Evolutionary conservation across 1,140 invertebrate genomes (phyloP).

Genomic region (Papilio machaon): DNA sequence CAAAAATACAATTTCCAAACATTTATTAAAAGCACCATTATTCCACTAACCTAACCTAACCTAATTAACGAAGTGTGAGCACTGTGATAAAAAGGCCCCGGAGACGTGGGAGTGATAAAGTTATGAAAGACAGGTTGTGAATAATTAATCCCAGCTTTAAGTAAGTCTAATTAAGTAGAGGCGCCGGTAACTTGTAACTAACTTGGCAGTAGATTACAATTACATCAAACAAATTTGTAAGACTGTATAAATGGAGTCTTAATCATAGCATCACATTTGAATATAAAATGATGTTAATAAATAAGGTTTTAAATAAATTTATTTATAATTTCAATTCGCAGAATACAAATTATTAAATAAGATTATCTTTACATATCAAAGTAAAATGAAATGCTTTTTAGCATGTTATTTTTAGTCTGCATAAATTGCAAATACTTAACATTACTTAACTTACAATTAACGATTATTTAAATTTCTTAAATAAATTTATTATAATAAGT

Average conservation of each 20-base stretch:
- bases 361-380: no score
- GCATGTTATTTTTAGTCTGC: no score
- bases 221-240: neutral
- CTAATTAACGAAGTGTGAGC: neutral
- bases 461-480: no score
- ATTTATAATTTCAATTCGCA: no score
- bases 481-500: no score
- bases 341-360: no score
- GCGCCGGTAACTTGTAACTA: neutral
- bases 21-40: no score
- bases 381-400: no score
- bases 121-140: neutral
- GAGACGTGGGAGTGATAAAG: neutral
- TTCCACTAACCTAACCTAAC: no score
- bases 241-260: neutral
- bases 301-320: neutral
- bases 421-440: no score
- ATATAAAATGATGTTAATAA: neutral
- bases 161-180: constrained; percentile 3
- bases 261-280: neutral
- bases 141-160: constrained; percentile 16
- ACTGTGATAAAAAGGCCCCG: neutral
- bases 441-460: no score
- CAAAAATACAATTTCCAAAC: no score
- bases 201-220: neutral